Conservation (phyloP, 2,797 vertebrate species). For the Gymnothorax javanicus region DNA sequence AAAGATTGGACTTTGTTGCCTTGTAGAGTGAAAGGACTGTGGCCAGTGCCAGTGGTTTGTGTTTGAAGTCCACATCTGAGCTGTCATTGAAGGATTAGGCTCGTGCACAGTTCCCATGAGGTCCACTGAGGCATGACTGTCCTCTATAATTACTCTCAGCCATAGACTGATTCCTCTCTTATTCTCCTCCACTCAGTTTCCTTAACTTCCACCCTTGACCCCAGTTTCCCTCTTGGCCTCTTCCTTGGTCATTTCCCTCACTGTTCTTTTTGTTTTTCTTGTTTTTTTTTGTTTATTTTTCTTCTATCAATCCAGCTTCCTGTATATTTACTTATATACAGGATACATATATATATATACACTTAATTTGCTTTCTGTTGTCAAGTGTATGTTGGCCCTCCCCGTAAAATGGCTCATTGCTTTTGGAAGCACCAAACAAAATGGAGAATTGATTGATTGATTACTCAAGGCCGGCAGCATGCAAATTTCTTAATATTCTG, state of each 20-base stretch:
- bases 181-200: not conserved
- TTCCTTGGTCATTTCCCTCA: slow-evolving; percentile 18
- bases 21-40: not conserved
- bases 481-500: slow-evolving; percentile 20
- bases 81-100: not conserved
- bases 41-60: not conserved
- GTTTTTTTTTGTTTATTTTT: not conserved
- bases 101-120: not conserved
- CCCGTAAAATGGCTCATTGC: slow-evolving; percentile 5
- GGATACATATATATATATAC: no score
- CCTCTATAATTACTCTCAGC: not conserved
- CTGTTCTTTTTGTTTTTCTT: not conserved
- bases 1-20: no score
- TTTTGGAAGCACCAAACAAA: not conserved
- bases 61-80: not conserved
- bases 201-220: not conserved
- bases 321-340: no score
- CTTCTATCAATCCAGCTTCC: not conserved
- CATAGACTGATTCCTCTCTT: not conserved
- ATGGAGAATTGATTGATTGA: not conserved
- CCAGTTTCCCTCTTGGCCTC: slow-evolving; percentile 19
- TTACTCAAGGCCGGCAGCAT: not conserved
- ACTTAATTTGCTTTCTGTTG: not conserved
- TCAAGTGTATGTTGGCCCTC: slow-evolving; percentile 1
- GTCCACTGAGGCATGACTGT: not conserved